Conservation (phyloP, 2,888 invertebrate species). For the Acanthosoma haemorrhoidale region DNA sequence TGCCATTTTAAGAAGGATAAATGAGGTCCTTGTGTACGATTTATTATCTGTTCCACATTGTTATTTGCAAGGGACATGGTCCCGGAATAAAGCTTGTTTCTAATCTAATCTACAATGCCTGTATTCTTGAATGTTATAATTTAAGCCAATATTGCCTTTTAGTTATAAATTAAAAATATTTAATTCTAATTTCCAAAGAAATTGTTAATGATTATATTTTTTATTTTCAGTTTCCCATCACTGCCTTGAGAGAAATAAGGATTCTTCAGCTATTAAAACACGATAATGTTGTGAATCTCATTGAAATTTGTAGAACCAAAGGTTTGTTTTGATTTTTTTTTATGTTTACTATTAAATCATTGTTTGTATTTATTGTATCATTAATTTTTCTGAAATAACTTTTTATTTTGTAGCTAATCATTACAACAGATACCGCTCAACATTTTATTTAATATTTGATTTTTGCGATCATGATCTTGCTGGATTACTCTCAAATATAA, state of each 20-base stretch:
- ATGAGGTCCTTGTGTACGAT: too few relatives aligned
- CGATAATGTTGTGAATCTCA: slow-evolving; percentile 93
- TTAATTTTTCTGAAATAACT: neutral
- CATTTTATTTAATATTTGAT: slow-evolving; percentile 94
- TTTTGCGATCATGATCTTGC: slow-evolving; percentile 98
- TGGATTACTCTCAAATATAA: slow-evolving; percentile 87
- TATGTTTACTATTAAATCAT: neutral
- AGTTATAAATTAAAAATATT: too few relatives aligned
- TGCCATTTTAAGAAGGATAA: too few relatives aligned
- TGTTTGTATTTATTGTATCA: neutral
- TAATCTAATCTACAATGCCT: too few relatives aligned
- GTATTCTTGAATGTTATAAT: too few relatives aligned
- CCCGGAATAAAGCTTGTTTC: too few relatives aligned
- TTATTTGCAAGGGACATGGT: too few relatives aligned
- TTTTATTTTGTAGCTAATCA: slow-evolving; percentile 50
- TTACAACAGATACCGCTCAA: slow-evolving; percentile 73
- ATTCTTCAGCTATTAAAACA: slow-evolving; percentile 91
- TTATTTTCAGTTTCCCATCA: slow-evolving; percentile 84
- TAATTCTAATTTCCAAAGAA: too few relatives aligned
- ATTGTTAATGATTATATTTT: too few relatives aligned
- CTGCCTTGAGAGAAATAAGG: slow-evolving; percentile 92
- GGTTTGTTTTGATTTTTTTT: slow-evolving; percentile 49
- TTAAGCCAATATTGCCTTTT: too few relatives aligned
- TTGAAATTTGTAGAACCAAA: slow-evolving; percentile 93
- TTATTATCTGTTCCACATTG: too few relatives aligned